Conservation (phyloP, 2,797 vertebrate genomes). For the Epinephelus awoara region DNA sequence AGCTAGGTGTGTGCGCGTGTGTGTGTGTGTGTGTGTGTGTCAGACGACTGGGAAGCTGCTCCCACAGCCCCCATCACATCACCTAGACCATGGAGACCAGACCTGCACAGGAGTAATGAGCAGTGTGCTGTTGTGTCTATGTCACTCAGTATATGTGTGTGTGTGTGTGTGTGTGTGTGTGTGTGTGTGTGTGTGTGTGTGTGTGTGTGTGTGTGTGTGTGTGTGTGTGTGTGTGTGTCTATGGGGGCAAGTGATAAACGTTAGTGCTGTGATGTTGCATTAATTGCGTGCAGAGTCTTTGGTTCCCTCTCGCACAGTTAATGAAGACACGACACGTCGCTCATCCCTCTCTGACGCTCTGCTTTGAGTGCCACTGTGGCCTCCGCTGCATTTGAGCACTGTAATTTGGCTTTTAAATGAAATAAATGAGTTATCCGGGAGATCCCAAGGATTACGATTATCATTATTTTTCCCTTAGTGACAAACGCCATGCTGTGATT, state of each 20-base stretch:
- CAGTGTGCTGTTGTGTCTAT: conserved; percentile 76
- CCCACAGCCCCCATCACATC: conserved; percentile 78
- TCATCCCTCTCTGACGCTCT: conserved; percentile 64
- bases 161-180: conserved; percentile 41
- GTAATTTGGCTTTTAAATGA: conserved; percentile 85
- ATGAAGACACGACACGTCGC: conserved; percentile 78
- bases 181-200: conserved; percentile 41
- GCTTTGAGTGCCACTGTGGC: conserved; percentile 76
- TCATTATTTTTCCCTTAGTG: conserved; percentile 79
- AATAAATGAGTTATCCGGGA: conserved; percentile 82
- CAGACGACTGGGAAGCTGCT: conserved; percentile 60
- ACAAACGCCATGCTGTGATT: conserved; percentile 81
- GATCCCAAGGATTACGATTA: conserved; percentile 81
- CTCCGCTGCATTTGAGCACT: conserved; percentile 71
- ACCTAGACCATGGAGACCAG: conserved; percentile 74
- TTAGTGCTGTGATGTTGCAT: conserved; percentile 83
- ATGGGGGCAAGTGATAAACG: conserved; percentile 77
- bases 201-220: conserved; percentile 48
- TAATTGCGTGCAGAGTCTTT: conserved; percentile 85
- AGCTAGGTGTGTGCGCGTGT: conserved; percentile 39
- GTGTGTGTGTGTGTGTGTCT: conserved; percentile 49
- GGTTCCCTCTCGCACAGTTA: conserved; percentile 75
- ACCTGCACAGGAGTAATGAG: conserved; percentile 79
- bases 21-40: conserved; percentile 36
- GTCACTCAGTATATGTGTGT: conserved; percentile 47